A percentile compares a stretch with the other conserved stretches of the same genome.
Conservation (phyloP, 2,113 vertebrate species). For the Phodopus roborovskii region DNA sequence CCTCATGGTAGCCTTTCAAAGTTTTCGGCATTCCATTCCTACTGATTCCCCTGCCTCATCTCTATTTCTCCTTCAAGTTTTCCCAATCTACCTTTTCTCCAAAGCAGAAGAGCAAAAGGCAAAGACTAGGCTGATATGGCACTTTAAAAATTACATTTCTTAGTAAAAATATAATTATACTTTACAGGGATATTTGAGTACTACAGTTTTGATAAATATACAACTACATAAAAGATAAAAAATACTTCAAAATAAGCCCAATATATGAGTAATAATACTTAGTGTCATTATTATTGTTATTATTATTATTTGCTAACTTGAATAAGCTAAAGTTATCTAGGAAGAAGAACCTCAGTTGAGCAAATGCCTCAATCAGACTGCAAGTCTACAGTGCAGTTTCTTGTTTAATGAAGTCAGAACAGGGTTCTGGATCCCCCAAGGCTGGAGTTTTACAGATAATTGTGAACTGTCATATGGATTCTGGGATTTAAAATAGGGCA, state of each 20-base stretch:
- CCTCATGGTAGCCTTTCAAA: not conserved
- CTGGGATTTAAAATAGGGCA: not conserved
- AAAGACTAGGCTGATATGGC: not conserved
- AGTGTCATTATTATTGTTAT: not conserved
- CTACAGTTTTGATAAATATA: not conserved
- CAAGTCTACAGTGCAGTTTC: not conserved
- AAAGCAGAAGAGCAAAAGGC: not conserved
- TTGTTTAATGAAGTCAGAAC: not conserved
- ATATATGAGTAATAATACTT: not conserved
- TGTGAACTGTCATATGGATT: not conserved
- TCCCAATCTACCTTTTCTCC: not conserved
- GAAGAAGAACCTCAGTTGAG: not conserved
- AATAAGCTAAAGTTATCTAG: not conserved
- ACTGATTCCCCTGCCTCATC: not conserved
- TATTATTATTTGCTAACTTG: not conserved
- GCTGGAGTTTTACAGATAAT: not conserved
- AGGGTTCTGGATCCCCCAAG: not conserved
- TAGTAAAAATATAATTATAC: not conserved
- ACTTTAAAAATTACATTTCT: not conserved
- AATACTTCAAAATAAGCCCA: not conserved
- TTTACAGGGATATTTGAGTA: not conserved
- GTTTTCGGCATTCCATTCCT: not conserved
- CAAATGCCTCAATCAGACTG: not conserved
- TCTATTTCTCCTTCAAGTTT: not conserved
- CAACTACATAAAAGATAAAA: not conserved